Percentiles rank a stretch among this genome's conserved stretches.
These are phyloP conservation scores for Schrankia costaestrigalis DNA, from an alignment of 2,888 invertebrate species.

Conservation along the genomic window DNA sequence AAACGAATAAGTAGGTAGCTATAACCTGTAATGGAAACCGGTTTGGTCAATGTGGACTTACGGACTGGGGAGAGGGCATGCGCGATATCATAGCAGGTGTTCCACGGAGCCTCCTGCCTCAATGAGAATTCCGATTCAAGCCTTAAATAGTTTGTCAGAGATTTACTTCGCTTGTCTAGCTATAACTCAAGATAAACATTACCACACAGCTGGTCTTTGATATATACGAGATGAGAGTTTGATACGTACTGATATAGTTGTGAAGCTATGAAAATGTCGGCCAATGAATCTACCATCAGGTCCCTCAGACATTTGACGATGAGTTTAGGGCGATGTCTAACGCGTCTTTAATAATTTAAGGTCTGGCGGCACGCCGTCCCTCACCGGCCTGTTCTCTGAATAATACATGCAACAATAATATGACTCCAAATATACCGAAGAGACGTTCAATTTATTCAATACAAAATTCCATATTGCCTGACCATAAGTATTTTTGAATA, in stretches of 20 bases:
- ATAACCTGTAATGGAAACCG: slow-evolving; percentile 79
- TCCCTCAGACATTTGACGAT: slow-evolving; percentile 53
- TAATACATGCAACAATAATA: slow-evolving; percentile 77
- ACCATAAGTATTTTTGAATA: slow-evolving; percentile 19
- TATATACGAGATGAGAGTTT: neutral
- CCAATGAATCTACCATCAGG: slow-evolving; percentile 61
- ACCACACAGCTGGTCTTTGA: slow-evolving; percentile 18
- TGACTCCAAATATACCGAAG: slow-evolving; percentile 49
- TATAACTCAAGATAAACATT: slow-evolving; percentile 30
- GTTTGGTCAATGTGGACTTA: slow-evolving; percentile 76
- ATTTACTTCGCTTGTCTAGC: slow-evolving; percentile 48
- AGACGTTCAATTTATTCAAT: slow-evolving; percentile 61
- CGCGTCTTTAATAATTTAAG: slow-evolving; percentile 77
- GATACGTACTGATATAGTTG: neutral
- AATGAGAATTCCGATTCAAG: slow-evolving; percentile 72
- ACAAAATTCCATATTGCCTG: slow-evolving; percentile 29
- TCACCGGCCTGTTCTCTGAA: slow-evolving; percentile 61
- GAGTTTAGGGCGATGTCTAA: slow-evolving; percentile 68
- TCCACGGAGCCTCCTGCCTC: slow-evolving; percentile 69
- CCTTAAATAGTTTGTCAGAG: slow-evolving; percentile 61
- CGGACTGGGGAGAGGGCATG: slow-evolving; percentile 70
- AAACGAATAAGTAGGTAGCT: slow-evolving; percentile 74
- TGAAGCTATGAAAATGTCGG: slow-evolving; percentile 14
- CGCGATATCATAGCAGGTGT: slow-evolving; percentile 79
- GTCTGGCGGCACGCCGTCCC: slow-evolving; percentile 55